These are phyloP conservation scores for Catharus ustulatus DNA, from an alignment of 2,797 vertebrate genomes.

Conservation along the genomic window DNA sequence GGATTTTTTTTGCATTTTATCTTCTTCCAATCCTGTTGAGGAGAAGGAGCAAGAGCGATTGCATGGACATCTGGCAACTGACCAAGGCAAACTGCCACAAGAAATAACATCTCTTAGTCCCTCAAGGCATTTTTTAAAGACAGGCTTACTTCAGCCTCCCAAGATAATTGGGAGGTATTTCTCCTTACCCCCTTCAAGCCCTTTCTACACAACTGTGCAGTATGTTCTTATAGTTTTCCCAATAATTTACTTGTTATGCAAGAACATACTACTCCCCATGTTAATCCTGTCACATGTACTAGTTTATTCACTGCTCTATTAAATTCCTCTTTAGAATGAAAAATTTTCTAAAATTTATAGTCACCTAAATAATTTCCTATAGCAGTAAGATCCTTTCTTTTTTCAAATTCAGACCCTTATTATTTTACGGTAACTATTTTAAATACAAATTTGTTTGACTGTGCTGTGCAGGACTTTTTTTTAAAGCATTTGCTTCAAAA, in stretches of 20 bases:
- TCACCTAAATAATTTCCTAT: background rate
- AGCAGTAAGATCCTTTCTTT: background rate
- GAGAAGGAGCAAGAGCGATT: rapidly evolving
- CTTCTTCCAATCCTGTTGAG: background rate
- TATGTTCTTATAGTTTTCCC: background rate
- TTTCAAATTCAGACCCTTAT: background rate
- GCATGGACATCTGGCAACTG: background rate
- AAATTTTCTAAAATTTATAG: background rate
- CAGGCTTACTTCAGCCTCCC: background rate
- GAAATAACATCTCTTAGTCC: background rate
- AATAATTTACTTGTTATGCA: background rate
- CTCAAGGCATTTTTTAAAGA: background rate
- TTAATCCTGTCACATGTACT: background rate
- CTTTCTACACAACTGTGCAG: background rate
- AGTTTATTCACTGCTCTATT: background rate
- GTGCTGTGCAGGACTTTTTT: background rate
- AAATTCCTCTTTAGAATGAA: background rate
- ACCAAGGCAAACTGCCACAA: background rate
- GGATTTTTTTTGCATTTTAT: background rate
- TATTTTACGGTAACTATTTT: background rate
- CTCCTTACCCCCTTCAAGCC: background rate
- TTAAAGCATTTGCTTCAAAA: background rate
- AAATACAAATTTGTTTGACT: background rate
- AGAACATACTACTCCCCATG: background rate
- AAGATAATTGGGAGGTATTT: background rate